Base-by-base conservation (phyloP, 2,113 vertebrate species). In the Cyanoramphus novaezelandiae region DNA sequence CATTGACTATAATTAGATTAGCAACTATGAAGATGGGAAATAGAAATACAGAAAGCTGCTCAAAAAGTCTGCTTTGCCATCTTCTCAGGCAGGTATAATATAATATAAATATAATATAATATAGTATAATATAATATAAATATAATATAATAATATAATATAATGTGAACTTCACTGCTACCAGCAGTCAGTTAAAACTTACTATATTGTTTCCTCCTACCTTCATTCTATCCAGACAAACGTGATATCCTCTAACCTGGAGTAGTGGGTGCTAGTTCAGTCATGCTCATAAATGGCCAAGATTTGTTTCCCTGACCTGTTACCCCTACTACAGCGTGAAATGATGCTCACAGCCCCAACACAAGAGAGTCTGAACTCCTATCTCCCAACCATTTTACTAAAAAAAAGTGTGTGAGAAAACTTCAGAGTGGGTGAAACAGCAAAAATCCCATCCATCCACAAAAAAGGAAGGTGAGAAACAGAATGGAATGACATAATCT, bases 211-310 rank as follows among this genome's bases (percentile, higher is more conserved):
- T 62, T 69, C 17, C n/a, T 9, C 37, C 14, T 25, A 28, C 8
- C 18, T 21, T 62, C 53, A 46, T 25, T 77, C 41, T 53, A 24
- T 27, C 28, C 77, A 70, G 41, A 49, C 49, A 77, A 83, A 86
- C 11, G 5, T 19, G 71, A 63, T 43, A 86, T 90, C 90, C 92
- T 92, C 85, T 78, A 90, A 62, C 41, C 65, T 90, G 69, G 80
- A 96, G 69, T 55, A 74, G 69, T 8, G 33, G 31, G 7, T 65
- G 62, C 33, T 75, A 15, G 43, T 44, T 88, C 29, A 79, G 47
- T 86, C 88, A 90, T 69, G 88, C 90, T 95, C 93, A 88, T 86
- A 86, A 65, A 57, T 13, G 41, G 80, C 39, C n/a, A 62, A 55
- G 35, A 79, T 57, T 71, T 78, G 24, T 76, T 46, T 69, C 25